Evolutionary conservation across 2,797 vertebrate species (phyloP).

Genomic region (Falco rusticolus): DNA sequence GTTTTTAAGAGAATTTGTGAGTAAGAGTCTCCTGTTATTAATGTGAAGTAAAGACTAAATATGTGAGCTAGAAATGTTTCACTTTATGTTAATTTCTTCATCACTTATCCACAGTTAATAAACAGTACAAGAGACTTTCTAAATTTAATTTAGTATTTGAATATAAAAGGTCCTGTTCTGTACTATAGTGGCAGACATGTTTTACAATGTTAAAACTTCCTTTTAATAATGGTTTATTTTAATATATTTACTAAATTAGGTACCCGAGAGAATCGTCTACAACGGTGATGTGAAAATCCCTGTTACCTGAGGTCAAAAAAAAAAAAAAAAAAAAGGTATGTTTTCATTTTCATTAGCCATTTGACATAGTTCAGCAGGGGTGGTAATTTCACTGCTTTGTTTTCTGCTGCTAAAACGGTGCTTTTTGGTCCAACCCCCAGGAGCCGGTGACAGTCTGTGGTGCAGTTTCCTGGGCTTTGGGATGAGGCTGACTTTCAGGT

Average conservation of each 20-base stretch:
- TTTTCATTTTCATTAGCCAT: slow-evolving; percentile 65
- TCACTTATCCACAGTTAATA: not conserved
- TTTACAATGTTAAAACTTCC: slow-evolving; percentile 38
- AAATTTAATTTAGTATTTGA: slow-evolving; percentile 5
- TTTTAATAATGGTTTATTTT: slow-evolving; percentile 81
- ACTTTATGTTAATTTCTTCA: slow-evolving; percentile 18
- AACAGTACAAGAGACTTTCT: not conserved
- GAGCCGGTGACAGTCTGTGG: not conserved
- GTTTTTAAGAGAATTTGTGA: slow-evolving; percentile 59
- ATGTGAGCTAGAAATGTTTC: not conserved
- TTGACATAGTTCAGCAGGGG: slow-evolving; percentile 24
- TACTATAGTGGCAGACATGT: slow-evolving; percentile 26
- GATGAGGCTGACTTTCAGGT: slow-evolving; percentile 3
- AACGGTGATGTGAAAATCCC: slow-evolving; percentile 84
- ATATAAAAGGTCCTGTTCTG: not conserved
- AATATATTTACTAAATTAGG: slow-evolving; percentile 83
- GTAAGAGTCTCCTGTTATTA: slow-evolving; percentile 50
- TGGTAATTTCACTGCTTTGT: not conserved
- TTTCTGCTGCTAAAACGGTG: not conserved
- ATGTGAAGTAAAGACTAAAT: slow-evolving; percentile 40
- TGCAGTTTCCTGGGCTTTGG: not conserved
- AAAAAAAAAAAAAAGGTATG: slow-evolving; percentile 73
- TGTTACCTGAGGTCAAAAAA: slow-evolving; percentile 74
- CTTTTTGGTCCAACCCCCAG: not conserved
- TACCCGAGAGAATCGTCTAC: slow-evolving; percentile 85